A percentile compares a stretch with the other conserved stretches of the same genome.
Conservation (phyloP, 1,140 invertebrate species). For the Mycetomoellerius zeteki region DNA sequence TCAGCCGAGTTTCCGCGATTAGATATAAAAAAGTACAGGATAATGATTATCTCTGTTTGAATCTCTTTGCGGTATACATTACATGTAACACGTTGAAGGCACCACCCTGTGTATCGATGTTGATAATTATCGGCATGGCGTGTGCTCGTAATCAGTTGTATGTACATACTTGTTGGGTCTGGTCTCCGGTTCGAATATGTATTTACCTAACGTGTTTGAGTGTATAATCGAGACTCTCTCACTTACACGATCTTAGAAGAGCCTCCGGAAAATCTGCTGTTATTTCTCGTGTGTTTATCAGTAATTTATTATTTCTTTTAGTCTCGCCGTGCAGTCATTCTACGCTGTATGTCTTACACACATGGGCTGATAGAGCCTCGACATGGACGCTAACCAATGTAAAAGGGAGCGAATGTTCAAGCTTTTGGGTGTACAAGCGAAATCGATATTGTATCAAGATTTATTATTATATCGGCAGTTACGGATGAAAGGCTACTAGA, state of each 20-base stretch:
- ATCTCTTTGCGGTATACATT: slow-evolving; percentile 69
- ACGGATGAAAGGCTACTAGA: not conserved
- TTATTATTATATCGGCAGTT: slow-evolving; percentile 27
- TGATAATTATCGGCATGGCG: slow-evolving; percentile 74
- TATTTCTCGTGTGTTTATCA: slow-evolving; percentile 73
- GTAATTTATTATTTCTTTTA: slow-evolving; percentile 68
- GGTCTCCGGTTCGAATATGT: slow-evolving; percentile 22
- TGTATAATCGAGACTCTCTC: slow-evolving; percentile 67
- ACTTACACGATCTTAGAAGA: slow-evolving; percentile 49
- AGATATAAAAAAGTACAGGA: slow-evolving; percentile 55
- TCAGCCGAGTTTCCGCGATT: slow-evolving; percentile 64
- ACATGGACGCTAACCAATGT: not conserved
- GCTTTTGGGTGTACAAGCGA: slow-evolving; percentile 24
- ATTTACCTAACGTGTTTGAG: slow-evolving; percentile 47
- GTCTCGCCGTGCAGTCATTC: not conserved
- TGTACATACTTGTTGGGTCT: not conserved
- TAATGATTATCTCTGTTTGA: slow-evolving; percentile 71
- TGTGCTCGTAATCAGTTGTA: slow-evolving; percentile 39
- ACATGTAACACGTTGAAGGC: slow-evolving; percentile 63
- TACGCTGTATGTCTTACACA: not conserved
- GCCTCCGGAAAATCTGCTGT: slow-evolving; percentile 48
- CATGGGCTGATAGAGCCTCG: not conserved
- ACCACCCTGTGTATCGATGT: slow-evolving; percentile 68
- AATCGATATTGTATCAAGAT: slow-evolving; percentile 1
- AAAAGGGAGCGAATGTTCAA: slow-evolving; percentile 1